Conservation (phyloP, 2,888 invertebrate genomes). For the Sisyra terminalis region DNA sequence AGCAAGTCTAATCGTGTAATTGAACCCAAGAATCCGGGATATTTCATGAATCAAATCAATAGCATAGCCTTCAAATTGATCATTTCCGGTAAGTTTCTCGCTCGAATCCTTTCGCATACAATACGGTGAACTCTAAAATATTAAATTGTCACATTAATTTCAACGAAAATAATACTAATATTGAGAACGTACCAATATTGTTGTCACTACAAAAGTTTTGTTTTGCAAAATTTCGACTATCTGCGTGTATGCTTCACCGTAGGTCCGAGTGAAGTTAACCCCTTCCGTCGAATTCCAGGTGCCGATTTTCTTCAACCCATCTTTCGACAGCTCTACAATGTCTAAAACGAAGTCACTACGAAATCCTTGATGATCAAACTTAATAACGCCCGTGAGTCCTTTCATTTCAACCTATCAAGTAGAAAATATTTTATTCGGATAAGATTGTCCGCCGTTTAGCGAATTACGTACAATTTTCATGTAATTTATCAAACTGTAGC, state of each 20-base stretch:
- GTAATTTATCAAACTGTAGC: conserved; percentile 87
- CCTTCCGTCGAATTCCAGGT: conserved; percentile 80
- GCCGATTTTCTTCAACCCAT: conserved; percentile 71
- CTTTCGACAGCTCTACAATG: conserved; percentile 75
- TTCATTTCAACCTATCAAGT: conserved; percentile 66
- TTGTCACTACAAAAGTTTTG: conserved; percentile 80
- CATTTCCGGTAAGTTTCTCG: conserved; percentile 71
- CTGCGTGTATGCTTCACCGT: conserved; percentile 70
- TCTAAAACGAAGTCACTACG: conserved; percentile 82
- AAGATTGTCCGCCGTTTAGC: not conserved
- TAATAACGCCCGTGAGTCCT: conserved; percentile 83
- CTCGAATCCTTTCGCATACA: conserved; percentile 85
- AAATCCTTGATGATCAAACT: conserved; percentile 88
- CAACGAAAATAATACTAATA: conserved; percentile 1
- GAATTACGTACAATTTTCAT: conserved; percentile 76
- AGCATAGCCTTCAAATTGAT: conserved; percentile 88
- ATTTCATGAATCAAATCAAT: conserved; percentile 90
- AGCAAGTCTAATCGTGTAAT: conserved; percentile 71
- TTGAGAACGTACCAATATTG: conserved; percentile 62
- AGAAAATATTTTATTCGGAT: conserved; percentile 1
- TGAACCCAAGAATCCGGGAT: conserved; percentile 70
- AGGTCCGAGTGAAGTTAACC: conserved; percentile 74
- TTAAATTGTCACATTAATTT: not conserved
- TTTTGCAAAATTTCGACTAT: conserved; percentile 83
- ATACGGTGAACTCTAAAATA: conserved; percentile 77